Conservation (phyloP, 23 tunicate species). For the Styela clava region DNA sequence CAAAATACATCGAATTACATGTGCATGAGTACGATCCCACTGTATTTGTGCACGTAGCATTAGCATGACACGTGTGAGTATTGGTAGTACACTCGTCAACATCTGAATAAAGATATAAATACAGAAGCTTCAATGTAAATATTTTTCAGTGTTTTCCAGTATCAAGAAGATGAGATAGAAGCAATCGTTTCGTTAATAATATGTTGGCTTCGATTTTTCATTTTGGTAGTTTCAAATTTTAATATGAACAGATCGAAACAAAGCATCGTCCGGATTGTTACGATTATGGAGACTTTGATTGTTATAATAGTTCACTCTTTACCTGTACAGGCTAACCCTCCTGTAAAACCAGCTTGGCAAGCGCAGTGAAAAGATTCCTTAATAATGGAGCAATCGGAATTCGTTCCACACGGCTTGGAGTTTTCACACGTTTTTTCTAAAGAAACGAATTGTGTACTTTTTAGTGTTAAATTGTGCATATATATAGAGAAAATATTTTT, state of each 20-base stretch:
- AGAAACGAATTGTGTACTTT: too few species aligned
- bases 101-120: not conserved
- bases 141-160: not conserved
- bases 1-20: conserved; percentile 15
- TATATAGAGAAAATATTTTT: too few species aligned
- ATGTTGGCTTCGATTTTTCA: too few species aligned
- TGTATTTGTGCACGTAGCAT: conserved; percentile 28
- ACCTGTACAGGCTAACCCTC: not conserved
- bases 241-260: too few species aligned
- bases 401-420: not conserved
- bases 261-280: too few species aligned
- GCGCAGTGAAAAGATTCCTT: not conserved
- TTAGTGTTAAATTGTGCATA: too few species aligned
- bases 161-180: too few species aligned
- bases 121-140: too few species aligned
- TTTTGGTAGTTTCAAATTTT: too few species aligned
- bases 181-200: too few species aligned
- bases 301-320: too few species aligned
- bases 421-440: conserved; percentile 13
- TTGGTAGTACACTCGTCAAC: conserved; percentile 9
- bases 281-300: too few species aligned
- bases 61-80: not conserved
- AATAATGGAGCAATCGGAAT: not conserved
- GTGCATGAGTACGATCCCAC: conserved; percentile 7
- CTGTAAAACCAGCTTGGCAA: not conserved